Conservation (phyloP, 2,113 vertebrate species). For the Etheostoma cragini region DNA sequence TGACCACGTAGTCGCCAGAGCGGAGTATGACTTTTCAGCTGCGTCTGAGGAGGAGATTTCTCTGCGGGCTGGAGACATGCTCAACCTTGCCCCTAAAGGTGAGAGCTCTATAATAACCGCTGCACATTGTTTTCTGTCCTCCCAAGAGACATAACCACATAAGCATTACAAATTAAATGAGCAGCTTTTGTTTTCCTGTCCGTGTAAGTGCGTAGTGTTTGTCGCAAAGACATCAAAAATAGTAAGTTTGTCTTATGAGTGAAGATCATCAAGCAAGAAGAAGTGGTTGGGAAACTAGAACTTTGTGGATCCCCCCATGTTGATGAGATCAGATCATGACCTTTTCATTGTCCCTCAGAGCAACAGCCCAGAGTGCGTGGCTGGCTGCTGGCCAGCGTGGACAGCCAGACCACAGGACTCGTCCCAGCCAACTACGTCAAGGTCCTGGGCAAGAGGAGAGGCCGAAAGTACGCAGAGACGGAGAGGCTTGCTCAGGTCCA, state of each 20-base stretch:
- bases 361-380: slow-evolving; percentile 95
- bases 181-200: background rate
- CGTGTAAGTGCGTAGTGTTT: background rate
- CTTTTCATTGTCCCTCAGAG: slow-evolving; percentile 78
- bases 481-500: slow-evolving; percentile 82
- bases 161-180: background rate
- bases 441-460: slow-evolving; percentile 94
- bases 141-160: background rate
- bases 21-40: slow-evolving; percentile 93
- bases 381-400: slow-evolving; percentile 94
- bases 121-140: background rate
- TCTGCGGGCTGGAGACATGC: slow-evolving; percentile 91
- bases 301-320: background rate
- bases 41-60: slow-evolving; percentile 96
- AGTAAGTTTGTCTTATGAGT: background rate
- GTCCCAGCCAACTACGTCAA: slow-evolving; percentile 96
- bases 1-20: slow-evolving; percentile 95
- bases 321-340: background rate
- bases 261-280: too few relatives aligned
- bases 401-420: slow-evolving; percentile 91
- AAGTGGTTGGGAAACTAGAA: background rate
- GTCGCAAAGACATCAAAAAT: background rate
- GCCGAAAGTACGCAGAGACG: slow-evolving; percentile 84
- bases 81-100: slow-evolving; percentile 97
- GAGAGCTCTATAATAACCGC: slow-evolving; percentile 13